Evolutionary conservation across 2,888 invertebrate genomes (phyloP).

Genomic region (Ryuthela nishihirai): DNA sequence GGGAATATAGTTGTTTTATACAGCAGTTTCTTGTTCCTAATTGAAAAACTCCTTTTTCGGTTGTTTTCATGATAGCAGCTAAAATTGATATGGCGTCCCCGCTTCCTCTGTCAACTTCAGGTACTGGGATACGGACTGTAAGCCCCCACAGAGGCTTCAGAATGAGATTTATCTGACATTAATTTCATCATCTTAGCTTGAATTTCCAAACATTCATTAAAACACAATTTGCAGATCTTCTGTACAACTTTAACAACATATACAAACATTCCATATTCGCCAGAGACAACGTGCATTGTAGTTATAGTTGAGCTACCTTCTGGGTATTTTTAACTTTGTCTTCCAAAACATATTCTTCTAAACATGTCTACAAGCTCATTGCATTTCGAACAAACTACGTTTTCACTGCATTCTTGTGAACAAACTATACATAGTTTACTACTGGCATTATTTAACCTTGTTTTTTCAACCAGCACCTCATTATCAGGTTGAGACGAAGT

Average conservation of each 20-base stretch:
- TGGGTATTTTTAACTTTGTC: neutral
- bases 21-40: no score
- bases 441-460: neutral
- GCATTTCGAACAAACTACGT: slow-evolving; percentile 1
- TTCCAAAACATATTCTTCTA: slow-evolving; percentile 2
- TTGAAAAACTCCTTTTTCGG: no score
- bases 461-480: neutral
- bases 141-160: slow-evolving; percentile 10
- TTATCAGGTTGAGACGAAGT: neutral
- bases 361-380: slow-evolving; percentile 2
- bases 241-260: no score
- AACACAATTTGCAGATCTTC: no score
- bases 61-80: no score
- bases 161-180: slow-evolving; percentile 6
- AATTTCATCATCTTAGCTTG: neutral
- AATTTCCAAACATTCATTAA: no score
- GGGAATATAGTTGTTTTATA: no score
- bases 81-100: slow-evolving; percentile 16
- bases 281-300: no score
- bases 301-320: no score
- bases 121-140: slow-evolving; percentile 13
- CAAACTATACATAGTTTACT: slow-evolving; percentile 1
- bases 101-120: slow-evolving; percentile 11
- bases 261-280: no score
- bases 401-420: slow-evolving; percentile 9